Base-by-base conservation (phyloP, 2,113 vertebrate genomes). In the Paralichthys olivaceus region DNA sequence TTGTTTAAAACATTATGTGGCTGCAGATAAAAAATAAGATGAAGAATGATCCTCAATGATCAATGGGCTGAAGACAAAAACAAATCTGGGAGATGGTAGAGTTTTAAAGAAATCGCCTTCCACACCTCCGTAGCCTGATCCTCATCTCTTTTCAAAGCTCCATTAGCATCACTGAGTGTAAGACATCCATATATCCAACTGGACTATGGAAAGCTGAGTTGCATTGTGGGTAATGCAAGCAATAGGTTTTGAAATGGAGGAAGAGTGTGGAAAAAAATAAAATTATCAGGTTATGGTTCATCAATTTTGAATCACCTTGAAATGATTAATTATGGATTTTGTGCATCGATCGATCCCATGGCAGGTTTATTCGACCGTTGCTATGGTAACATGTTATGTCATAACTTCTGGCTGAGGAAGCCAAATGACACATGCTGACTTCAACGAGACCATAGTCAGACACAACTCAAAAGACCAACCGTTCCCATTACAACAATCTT, bases 381-480 rank as follows among this genome's bases (percentile, higher is more conserved):
- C 28, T 19, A 60, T 53, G 67, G n/a, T 34, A 14, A n/a, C n/a
- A 13, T 66, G 53, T 69, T 34, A 1, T 9, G 53, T 67, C 34
- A 25, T 64, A 58, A 8, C 3, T 34, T 72, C 26, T 29, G 5
- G 28, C 47, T 55, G 19, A 77, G 25, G 60, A 22, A 13, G 17
- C 61, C 45, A 58, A 69, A 70, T 26, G 51, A 59, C 7, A 49
- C 19, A 53, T 37, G 14, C 40, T 20, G 55, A 72, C 40, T 51
- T 65, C 47, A 4, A 56, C n/a, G 17, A 53, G 45, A 51, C 49
- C 37, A 53, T 34, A 55, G 17, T 37, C 22, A 40, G 40, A 51
- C 47, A 59, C 26, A 23, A 23, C n/a, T 74, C 29, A 56, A 29
- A 77, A 4, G 69, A 29, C 43, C 28, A 75, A 23, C 47, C 17